Conservation (phyloP, 2,113 vertebrate species). For the Hyperopisus bebe region DNA sequence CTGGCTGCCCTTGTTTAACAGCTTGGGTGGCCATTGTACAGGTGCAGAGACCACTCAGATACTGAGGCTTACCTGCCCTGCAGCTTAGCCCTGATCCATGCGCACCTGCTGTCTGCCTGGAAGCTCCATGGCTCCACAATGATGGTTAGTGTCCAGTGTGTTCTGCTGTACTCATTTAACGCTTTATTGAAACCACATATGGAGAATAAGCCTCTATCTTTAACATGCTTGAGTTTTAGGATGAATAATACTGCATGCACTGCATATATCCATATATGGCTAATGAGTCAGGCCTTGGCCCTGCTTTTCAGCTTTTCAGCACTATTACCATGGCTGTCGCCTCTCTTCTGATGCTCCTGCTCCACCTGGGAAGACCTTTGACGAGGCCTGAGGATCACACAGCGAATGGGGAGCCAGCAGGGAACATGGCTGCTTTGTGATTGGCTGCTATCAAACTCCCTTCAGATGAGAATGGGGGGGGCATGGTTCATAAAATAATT, state of each 20-base stretch:
- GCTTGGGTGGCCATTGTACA: slow-evolving; percentile 27
- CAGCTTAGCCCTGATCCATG: slow-evolving; percentile 57
- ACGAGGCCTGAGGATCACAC: background rate
- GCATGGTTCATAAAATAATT: background rate
- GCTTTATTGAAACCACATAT: background rate
- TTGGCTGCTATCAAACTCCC: background rate
- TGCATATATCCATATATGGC: background rate
- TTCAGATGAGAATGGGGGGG: background rate
- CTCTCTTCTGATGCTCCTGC: slow-evolving; percentile 39
- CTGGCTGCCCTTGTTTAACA: background rate
- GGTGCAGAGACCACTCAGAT: slow-evolving; percentile 59
- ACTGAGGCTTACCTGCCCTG: slow-evolving; percentile 64
- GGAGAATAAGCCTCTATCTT: background rate
- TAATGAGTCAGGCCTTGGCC: background rate
- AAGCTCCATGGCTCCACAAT: slow-evolving; percentile 42
- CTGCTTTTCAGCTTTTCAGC: slow-evolving; percentile 43
- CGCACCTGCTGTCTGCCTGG: slow-evolving; percentile 50
- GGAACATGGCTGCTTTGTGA: background rate
- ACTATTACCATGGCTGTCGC: slow-evolving; percentile 42
- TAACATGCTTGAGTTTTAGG: background rate
- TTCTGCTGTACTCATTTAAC: background rate
- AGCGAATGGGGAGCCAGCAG: background rate
- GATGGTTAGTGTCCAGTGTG: slow-evolving; percentile 46
- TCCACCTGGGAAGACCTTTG: background rate
- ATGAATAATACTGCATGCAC: background rate